Conservation (phyloP, 2,113 vertebrate species). For the Etheostoma spectabile region DNA sequence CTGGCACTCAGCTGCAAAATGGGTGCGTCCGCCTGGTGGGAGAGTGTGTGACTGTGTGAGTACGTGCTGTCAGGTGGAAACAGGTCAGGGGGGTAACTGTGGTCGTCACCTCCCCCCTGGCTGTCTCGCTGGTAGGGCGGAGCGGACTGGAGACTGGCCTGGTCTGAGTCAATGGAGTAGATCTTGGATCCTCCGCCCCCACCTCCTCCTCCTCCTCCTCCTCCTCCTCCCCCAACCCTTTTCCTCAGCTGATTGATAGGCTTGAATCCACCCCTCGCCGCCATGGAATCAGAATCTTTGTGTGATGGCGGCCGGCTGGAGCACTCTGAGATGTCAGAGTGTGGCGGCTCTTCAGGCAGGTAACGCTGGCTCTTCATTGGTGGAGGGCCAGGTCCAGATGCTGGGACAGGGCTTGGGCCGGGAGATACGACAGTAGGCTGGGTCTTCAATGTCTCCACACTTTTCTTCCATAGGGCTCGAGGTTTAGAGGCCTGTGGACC, state of each 20-base stretch:
- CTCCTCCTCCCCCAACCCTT: conserved; percentile 67
- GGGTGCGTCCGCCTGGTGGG: conserved; percentile 79
- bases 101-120: conserved; percentile 79
- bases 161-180: conserved; percentile 94
- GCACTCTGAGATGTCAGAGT: conserved; percentile 93
- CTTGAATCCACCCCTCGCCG: conserved; percentile 75
- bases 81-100: conserved; percentile 86
- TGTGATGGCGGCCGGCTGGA: conserved; percentile 91
- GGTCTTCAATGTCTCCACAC: conserved; percentile 93
- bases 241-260: conserved; percentile 78
- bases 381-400: conserved; percentile 79
- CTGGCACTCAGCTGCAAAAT: conserved; percentile 88
- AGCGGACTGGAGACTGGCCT: conserved; percentile 88
- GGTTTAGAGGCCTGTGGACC: conserved; percentile 83
- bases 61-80: conserved; percentile 89
- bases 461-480: conserved; percentile 95
- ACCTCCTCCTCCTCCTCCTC: conserved; percentile 58
- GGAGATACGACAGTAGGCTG: conserved; percentile 81
- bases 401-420: conserved; percentile 54
- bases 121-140: conserved; percentile 89
- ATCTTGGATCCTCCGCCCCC: conserved; percentile 83
- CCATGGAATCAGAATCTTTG: conserved; percentile 87
- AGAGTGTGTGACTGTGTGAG: conserved; percentile 84
- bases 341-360: conserved; percentile 92
- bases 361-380: conserved; percentile 92